Conservation (phyloP, 2,797 vertebrate species). For the Hippocampus kuda region DNA sequence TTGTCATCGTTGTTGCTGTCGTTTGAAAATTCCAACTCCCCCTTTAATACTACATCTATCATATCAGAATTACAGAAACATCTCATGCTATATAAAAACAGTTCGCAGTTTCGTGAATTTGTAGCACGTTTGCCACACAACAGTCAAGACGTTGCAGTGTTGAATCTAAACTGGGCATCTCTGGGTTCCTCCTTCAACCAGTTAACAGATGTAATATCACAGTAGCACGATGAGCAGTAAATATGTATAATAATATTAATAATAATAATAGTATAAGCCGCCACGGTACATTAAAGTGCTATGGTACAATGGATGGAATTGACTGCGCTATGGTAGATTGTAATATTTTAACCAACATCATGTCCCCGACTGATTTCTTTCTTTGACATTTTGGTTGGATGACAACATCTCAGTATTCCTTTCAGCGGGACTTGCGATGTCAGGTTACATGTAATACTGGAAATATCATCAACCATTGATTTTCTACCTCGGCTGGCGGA, state of each 20-base stretch:
- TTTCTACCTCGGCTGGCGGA: neutral
- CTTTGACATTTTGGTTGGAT: neutral
- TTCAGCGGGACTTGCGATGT: neutral
- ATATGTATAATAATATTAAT: neutral
- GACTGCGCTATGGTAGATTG: neutral
- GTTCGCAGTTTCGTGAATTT: neutral
- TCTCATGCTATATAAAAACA: no score
- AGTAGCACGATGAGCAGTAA: neutral
- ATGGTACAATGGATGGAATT: neutral
- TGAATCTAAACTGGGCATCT: no score
- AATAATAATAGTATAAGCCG: neutral
- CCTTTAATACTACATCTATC: neutral
- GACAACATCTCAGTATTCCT: neutral
- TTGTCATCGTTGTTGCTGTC: no score
- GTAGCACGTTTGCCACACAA: neutral
- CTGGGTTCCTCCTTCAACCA: neutral
- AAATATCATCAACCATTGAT: neutral
- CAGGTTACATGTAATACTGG: constrained; percentile 1
- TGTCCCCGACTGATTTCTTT: neutral
- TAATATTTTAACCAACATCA: neutral
- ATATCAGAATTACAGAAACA: neutral
- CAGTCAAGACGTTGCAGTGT: neutral
- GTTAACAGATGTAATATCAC: neutral
- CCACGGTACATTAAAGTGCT: neutral
- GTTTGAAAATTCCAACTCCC: no score